Conservation (phyloP, 2,113 vertebrate species). For the Hippopotamus amphibius region DNA sequence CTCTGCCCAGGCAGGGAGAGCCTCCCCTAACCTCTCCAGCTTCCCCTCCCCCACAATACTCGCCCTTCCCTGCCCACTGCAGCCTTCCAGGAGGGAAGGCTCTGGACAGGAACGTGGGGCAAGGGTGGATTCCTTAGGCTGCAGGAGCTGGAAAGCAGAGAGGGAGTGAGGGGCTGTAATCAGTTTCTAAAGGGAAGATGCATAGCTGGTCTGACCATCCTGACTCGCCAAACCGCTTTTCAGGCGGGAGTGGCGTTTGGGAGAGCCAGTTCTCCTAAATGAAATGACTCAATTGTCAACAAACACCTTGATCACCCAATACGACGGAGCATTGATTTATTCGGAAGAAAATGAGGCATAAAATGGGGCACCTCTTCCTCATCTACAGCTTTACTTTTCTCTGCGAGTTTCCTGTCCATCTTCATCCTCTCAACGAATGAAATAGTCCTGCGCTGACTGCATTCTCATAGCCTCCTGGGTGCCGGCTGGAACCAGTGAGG, state of each 20-base stretch:
- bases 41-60: accelerated
- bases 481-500: accelerated
- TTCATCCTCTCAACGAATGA: accelerated
- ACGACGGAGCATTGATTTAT: accelerated
- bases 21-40: accelerated
- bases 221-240: accelerated
- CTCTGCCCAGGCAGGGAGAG: accelerated
- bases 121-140: accelerated
- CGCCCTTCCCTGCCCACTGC: accelerated
- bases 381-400: accelerated
- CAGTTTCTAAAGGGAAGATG: neutral
- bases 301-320: accelerated
- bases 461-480: accelerated
- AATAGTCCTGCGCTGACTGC: accelerated
- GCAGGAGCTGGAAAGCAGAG: neutral
- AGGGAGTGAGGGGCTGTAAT: accelerated
- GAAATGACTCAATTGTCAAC: accelerated
- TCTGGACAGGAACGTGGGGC: accelerated
- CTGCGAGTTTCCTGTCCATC: accelerated
- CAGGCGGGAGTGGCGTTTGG: neutral
- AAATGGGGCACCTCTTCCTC: accelerated
- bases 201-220: accelerated
- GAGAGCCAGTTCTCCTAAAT: neutral
- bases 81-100: accelerated
- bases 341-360: neutral